phyloP scores from a whole-genome alignment of 2,113 vertebrate genomes.

The Pao palembangensis region DNA sequence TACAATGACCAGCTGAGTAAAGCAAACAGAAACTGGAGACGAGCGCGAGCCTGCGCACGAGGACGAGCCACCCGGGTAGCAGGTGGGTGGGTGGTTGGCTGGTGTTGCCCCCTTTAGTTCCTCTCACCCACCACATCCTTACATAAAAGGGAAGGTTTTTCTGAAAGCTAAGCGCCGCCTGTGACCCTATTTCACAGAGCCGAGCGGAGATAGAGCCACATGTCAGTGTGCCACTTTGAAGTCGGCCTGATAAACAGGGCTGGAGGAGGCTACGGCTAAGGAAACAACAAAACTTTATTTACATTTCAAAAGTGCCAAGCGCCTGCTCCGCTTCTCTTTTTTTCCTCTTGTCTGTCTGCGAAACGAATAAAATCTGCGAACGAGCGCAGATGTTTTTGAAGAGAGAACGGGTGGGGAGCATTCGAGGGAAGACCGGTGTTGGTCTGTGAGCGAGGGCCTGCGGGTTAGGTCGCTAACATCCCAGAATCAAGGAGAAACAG shows the following conservation, averaged over 20 bases:
- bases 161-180: constrained; percentile 56
- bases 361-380: constrained; percentile 37
- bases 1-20: constrained; percentile 9
- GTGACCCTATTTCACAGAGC: constrained; percentile 67
- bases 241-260: constrained; percentile 67
- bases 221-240: constrained; percentile 68
- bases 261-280: constrained; percentile 60
- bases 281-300: constrained; percentile 71
- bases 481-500: constrained; percentile 9
- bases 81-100: constrained; percentile 40
- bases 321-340: constrained; percentile 27
- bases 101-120: constrained; percentile 60
- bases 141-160: constrained; percentile 67
- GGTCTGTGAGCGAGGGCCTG: constrained; percentile 9
- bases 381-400: background rate
- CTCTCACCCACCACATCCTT: constrained; percentile 62
- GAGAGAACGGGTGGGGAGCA: background rate
- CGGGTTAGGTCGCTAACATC: constrained; percentile 3
- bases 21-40: no score
- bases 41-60: background rate
- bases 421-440: constrained; percentile 2
- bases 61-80: constrained; percentile 35
- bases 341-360: constrained; percentile 32
- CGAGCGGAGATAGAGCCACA: constrained; percentile 56
- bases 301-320: constrained; percentile 69